Conservation (phyloP, 2,113 vertebrate genomes). For the Hepsetus odoe region DNA sequence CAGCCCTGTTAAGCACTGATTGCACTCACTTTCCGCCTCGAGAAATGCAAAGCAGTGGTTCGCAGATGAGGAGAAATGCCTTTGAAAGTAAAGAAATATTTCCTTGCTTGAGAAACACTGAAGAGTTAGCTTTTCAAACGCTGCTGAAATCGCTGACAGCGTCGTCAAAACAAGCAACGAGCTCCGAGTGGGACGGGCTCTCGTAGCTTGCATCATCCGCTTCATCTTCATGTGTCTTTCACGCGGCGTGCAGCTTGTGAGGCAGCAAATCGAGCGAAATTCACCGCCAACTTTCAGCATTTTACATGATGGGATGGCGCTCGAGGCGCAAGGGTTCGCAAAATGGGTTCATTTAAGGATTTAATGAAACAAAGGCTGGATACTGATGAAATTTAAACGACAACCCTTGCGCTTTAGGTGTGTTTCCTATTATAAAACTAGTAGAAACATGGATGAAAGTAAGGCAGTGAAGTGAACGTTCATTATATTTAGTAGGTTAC, state of each 20-base stretch:
- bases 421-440: too few species aligned
- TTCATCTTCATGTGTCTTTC: not conserved
- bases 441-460: too few species aligned
- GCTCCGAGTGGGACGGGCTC: not conserved
- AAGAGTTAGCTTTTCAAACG: not conserved
- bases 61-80: not conserved
- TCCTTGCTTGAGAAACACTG: not conserved
- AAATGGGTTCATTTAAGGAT: not conserved
- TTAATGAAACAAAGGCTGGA: not conserved
- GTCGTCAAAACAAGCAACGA: not conserved
- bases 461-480: too few species aligned
- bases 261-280: not conserved
- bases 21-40: not conserved
- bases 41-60: not conserved
- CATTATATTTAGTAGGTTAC: too few species aligned
- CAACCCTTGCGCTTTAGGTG: too few species aligned
- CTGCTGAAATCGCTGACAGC: not conserved
- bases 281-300: not conserved
- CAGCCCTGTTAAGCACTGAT: conserved; percentile 8
- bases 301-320: not conserved
- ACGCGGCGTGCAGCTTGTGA: not conserved
- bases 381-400: too few species aligned
- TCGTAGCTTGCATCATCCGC: not conserved
- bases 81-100: not conserved
- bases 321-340: not conserved